Evolutionary conservation across 2,888 invertebrate genomes (phyloP), one percentile per base, ranked within the genome.

Genomic region (Cephus pulcher): DNA sequence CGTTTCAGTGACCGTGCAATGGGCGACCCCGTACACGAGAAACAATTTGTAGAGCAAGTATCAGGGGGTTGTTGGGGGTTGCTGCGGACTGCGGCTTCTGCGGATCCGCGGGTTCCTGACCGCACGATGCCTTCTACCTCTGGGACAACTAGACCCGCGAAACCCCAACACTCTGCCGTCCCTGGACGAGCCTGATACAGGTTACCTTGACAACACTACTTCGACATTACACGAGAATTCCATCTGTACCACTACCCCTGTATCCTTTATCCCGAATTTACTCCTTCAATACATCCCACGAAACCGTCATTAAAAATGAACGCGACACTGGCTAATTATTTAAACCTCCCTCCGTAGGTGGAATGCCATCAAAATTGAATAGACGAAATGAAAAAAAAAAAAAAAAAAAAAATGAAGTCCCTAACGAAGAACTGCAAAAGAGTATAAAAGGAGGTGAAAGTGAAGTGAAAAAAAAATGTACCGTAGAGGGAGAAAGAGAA

Each of bases 61-160:
- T 70, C 70, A 33, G 33, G 70, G 70, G 70, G 32, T 70, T 33
- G 70, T 70, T 33, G 70, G 70, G 30, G 33, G 70, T 70, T 70
- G 70, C 70, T 33, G 70, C 70, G 70, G 33, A 70, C 70, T 70
- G 70, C 70, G 70, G 70, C 70, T 70, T 70, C 70, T 70, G 70
- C 30, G 70, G 70, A 33, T 70, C 70, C 70, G 70, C 70, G 70
- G 70, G 70, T 30, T 70, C 12, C 32, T 15, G 70, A 33, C 33
- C 70, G 11, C 70, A 33, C 70, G 32, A 33, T 33, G 30, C 70
- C 70, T 70, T 70, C 70, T 30, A 70, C 70, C 23, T 70, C 70
- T 12, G 33, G 70, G 30, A 70, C 30, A 70, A 70, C 70, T 33
- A 30, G 70, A 70, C 70, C n/a, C 70, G 70, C 70, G 70, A 70